These are phyloP conservation scores for Syrphus vitripennis DNA, from an alignment of 2,888 invertebrate species.

Conservation along the genomic window DNA sequence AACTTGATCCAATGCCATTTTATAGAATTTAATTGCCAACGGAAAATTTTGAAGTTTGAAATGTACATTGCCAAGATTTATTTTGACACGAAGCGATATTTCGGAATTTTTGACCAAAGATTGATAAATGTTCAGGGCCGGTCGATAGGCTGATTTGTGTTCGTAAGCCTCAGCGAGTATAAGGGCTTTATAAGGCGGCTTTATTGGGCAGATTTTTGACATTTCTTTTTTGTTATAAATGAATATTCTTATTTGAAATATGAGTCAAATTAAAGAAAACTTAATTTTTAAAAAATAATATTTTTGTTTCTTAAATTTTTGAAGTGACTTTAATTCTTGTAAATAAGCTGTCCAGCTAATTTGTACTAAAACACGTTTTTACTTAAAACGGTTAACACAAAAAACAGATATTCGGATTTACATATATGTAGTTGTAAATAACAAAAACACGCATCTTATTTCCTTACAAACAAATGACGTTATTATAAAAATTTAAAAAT, in stretches of 20 bases:
- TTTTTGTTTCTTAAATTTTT: not conserved
- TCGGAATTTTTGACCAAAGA: conserved; percentile 25
- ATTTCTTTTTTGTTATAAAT: not conserved
- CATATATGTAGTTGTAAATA: no score
- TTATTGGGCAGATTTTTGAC: not conserved
- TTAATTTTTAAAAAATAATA: not conserved
- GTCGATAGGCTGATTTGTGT: conserved; percentile 16
- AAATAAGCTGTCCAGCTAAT: no score
- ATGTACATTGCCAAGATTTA: conserved; percentile 61
- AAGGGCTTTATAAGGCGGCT: conserved; percentile 11
- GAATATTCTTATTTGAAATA: not conserved
- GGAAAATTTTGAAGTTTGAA: conserved; percentile 48
- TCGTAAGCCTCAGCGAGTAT: conserved; percentile 48
- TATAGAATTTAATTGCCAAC: conserved; percentile 51
- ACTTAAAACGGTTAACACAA: no score
- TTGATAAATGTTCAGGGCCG: conserved; percentile 48
- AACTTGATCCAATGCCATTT: conserved; percentile 65
- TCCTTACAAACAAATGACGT: not conserved
- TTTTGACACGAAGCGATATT: conserved; percentile 58
- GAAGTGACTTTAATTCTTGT: not conserved
- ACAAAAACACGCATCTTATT: not conserved
- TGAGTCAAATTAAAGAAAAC: not conserved
- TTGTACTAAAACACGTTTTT: no score
- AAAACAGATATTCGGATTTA: no score
- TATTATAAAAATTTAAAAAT: not conserved